A percentile compares a stretch with the other conserved stretches of the same genome.
These are phyloP conservation scores for Phodopus roborovskii DNA, from an alignment of 2,113 vertebrate species.

Conservation along the genomic window DNA sequence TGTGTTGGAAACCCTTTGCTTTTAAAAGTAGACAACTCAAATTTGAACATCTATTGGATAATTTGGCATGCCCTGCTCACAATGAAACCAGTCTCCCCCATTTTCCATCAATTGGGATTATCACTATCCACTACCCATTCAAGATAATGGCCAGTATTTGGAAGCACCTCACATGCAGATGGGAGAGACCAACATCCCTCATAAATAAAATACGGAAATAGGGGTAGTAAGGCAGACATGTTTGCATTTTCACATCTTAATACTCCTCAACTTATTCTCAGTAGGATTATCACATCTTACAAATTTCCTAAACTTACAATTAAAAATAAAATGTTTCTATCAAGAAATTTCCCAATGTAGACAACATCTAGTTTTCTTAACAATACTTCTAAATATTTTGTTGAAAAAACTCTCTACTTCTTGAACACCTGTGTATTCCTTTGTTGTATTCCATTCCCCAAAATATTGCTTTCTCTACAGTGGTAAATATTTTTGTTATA, in stretches of 20 bases:
- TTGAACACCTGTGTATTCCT: background rate
- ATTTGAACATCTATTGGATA: background rate
- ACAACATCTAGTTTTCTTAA: background rate
- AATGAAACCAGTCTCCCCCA: background rate
- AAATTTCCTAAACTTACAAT: background rate
- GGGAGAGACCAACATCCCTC: background rate
- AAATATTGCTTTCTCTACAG: background rate
- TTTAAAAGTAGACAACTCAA: background rate
- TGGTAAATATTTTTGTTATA: background rate
- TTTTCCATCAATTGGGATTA: background rate
- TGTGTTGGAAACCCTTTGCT: background rate
- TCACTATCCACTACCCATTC: background rate
- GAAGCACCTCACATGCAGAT: background rate
- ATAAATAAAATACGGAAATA: background rate
- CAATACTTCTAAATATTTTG: conserved; percentile 2
- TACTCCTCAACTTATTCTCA: background rate
- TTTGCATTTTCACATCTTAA: background rate
- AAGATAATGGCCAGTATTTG: background rate
- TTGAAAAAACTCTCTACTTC: conserved; percentile 20
- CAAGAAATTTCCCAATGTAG: background rate
- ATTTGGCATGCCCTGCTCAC: background rate
- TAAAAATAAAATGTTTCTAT: background rate
- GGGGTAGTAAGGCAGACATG: too few relatives aligned
- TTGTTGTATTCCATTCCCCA: background rate
- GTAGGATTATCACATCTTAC: background rate